Evolutionary conservation across 1,140 invertebrate species (phyloP), one percentile per base, ranked within the genome.

Genomic region (Manduca sexta): DNA sequence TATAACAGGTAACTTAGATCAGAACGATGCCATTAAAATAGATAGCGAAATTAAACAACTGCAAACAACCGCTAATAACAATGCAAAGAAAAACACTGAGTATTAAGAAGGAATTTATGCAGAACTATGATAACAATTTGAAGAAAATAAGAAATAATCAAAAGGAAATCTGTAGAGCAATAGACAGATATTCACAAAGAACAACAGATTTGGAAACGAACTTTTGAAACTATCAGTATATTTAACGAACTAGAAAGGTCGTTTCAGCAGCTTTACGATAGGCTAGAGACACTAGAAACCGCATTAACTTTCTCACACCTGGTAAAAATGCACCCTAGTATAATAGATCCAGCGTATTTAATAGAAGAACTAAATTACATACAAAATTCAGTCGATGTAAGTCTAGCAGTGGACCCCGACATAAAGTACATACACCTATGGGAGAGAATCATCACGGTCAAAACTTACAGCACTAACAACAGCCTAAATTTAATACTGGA

Each of bases 271-370:
- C 43, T 60, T 8, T 49, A 52, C 15, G 52, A 60, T 45, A 56
- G 34, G 44, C 12, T 62, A 42, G 17, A 37, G 45, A 57, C 51
- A 14, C 44, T 64, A 55, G 51, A 60, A 46, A 60, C 54, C 13
- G 62, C 54, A 18, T 47, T 60, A 26, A 64, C 57, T 13, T 64
- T 64, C 45, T 45, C 54, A 13, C 49, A 64, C 38, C 30, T 64
- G 17, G 47, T 21, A 17, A 56, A 57, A 38, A 30, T 55, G 21
- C 57, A 64, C 18, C 52, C 56, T 14, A 63, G 49, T 29, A n/a
- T 59, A 1, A 15, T 64, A 39, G 40, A 56, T n/a, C 37, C 52
- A 2, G 33, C 48, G 29, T 35, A 52, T 1, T 7, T 21, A 21
- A 21, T 21, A 21, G 21, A 21, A 7, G 51, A 57, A 55, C 11